These are phyloP conservation scores for Mastigias papua DNA, from an alignment of 30 jellyfish, hydroid and myxozoan species.

Conservation along the genomic window DNA sequence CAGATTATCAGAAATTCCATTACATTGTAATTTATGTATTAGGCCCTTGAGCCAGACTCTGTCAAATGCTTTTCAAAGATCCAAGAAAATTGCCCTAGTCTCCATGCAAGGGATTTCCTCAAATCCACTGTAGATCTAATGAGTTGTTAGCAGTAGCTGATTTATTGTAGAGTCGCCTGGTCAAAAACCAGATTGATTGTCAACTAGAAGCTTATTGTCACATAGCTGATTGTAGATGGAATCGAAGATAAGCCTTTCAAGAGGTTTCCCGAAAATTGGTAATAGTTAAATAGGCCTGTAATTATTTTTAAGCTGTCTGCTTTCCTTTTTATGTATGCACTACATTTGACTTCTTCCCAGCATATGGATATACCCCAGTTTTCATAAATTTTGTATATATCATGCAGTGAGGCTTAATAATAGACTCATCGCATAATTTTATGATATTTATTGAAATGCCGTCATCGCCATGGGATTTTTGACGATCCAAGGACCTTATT, in stretches of 20 bases:
- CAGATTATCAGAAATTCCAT: slow-evolving; percentile 29
- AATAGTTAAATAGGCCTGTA: slow-evolving; percentile 44
- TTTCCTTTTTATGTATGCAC: slow-evolving; percentile 43
- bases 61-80: slow-evolving; percentile 51
- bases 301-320: slow-evolving; percentile 31
- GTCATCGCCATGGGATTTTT: slow-evolving; percentile 38
- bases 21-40: slow-evolving; percentile 29
- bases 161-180: slow-evolving; percentile 51
- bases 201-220: slow-evolving; percentile 26
- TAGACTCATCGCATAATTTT: slow-evolving; percentile 27
- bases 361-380: slow-evolving; percentile 24
- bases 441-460: slow-evolving; percentile 12
- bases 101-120: slow-evolving; percentile 51
- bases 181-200: slow-evolving; percentile 61
- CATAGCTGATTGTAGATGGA: slow-evolving; percentile 7
- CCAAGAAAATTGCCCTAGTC: slow-evolving; percentile 50
- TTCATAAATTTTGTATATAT: background rate
- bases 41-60: slow-evolving; percentile 54
- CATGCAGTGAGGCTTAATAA: slow-evolving; percentile 16
- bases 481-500: slow-evolving; percentile 17
- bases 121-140: slow-evolving; percentile 47
- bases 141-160: slow-evolving; percentile 47
- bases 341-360: slow-evolving; percentile 47
- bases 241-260: slow-evolving; percentile 37
- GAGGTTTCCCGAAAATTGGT: slow-evolving; percentile 44